These are phyloP conservation scores for Amblyteles armatorius DNA, from an alignment of 2,888 invertebrate genomes.

Conservation along the genomic window DNA sequence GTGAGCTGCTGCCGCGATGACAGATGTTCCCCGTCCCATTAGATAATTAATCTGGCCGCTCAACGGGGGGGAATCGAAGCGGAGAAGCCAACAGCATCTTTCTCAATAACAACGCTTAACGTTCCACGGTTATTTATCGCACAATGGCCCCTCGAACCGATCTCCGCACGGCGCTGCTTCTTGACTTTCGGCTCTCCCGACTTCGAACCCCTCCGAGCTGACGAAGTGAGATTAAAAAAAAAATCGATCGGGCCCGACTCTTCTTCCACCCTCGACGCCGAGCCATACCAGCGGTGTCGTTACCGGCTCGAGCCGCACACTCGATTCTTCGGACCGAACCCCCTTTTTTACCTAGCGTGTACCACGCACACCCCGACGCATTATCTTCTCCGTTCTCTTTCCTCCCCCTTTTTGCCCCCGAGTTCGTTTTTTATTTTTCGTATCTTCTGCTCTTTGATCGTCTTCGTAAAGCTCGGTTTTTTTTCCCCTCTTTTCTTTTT, in stretches of 20 bases:
- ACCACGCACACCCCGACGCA: constrained; percentile 79
- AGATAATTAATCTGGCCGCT: constrained; percentile 82
- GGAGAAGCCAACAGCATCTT: constrained; percentile 1
- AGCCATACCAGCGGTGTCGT: constrained; percentile 19
- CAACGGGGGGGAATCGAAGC: constrained; percentile 29
- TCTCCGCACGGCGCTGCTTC: constrained; percentile 19
- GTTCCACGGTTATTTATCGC: constrained; percentile 53
- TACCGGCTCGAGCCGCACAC: constrained; percentile 12
- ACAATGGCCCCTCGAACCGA: constrained; percentile 1
- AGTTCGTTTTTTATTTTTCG: constrained; percentile 77
- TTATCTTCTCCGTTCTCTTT: constrained; percentile 75
- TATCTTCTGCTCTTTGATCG: constrained; percentile 6
- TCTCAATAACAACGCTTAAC: constrained; percentile 24
- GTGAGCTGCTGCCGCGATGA: constrained; percentile 74
- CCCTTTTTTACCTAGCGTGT: constrained; percentile 73
- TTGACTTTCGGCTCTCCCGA: constrained; percentile 2
- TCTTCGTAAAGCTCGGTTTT: constrained; percentile 4
- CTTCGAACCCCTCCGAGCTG: constrained; percentile 22
- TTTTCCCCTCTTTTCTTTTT: constrained; percentile 13
- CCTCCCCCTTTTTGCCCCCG: constrained; percentile 17
- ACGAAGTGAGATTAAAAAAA: constrained; percentile 37
- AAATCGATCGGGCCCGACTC: constrained; percentile 62
- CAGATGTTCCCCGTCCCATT: constrained; percentile 83
- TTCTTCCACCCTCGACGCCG: constrained; percentile 54
- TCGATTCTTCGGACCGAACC: constrained; percentile 1